phyloP scores from a whole-genome alignment of 2,113 vertebrate genomes.

The Leiothrix lutea region DNA sequence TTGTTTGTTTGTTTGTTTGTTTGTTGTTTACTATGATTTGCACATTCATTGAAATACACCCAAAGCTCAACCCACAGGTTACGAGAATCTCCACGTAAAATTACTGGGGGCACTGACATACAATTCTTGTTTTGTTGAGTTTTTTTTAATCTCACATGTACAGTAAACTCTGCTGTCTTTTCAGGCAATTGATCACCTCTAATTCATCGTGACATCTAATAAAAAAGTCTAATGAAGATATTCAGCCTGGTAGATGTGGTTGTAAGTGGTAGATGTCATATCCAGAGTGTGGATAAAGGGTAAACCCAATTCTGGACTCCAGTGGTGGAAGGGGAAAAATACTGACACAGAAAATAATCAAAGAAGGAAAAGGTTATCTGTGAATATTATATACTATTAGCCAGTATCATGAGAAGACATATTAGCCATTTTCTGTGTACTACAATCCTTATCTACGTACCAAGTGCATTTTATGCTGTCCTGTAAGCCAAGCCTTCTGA shows the following conservation, averaged over 20 bases:
- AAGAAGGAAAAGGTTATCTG: not conserved
- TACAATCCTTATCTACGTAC: not conserved
- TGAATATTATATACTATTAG: not conserved
- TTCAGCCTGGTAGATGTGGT: not conserved
- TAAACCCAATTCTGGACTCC: not conserved
- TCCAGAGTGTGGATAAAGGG: not conserved
- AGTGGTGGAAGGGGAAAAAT: not conserved
- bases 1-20: not conserved
- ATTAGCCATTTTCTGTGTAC: not conserved
- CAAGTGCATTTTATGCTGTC: not conserved
- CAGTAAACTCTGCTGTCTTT: not conserved
- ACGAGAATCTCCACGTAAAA: not conserved
- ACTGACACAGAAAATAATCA: not conserved
- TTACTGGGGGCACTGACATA: rapidly evolving
- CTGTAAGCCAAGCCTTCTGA: rapidly evolving
- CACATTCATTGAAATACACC: not conserved
- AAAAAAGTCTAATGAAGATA: not conserved
- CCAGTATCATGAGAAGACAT: not conserved
- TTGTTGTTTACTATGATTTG: not conserved
- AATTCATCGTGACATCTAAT: not conserved
- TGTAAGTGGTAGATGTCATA: not conserved
- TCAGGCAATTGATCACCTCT: not conserved
- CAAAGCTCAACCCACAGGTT: not conserved
- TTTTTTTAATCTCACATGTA: not conserved
- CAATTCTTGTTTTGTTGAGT: not conserved